phyloP scores from a whole-genome alignment of 2,797 vertebrate species.

The Enteromius radiatus region DNA sequence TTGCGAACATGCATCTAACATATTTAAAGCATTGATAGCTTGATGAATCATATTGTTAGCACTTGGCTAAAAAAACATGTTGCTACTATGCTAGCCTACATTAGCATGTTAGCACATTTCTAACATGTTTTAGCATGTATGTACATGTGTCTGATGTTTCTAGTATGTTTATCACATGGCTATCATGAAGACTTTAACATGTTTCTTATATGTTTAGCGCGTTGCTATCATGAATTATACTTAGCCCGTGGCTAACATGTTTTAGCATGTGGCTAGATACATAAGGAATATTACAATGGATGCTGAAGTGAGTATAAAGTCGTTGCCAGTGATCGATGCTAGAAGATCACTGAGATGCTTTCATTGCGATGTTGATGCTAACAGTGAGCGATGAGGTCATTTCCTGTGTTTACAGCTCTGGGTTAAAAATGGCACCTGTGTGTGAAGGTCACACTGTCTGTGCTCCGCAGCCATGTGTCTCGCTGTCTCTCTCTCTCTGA shows the following conservation, averaged over 20 bases:
- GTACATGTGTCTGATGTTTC: no score
- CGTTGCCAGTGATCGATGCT: neutral
- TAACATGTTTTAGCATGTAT: no score
- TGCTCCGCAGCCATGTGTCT: neutral
- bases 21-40: neutral
- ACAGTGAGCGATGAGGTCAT: constrained; percentile 23
- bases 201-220: no score
- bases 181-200: neutral
- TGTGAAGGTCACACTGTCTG: neutral
- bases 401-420: constrained; percentile 53
- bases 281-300: neutral
- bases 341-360: neutral
- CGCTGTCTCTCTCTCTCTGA: neutral
- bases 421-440: constrained; percentile 43
- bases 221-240: neutral
- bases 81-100: neutral
- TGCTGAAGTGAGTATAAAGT: neutral
- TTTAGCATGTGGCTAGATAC: neutral
- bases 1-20: neutral
- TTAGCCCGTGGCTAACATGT: neutral
- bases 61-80: no score
- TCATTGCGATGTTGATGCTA: neutral
- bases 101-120: neutral
- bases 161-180: neutral
- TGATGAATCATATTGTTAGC: no score